Base-by-base conservation (phyloP, 2,888 invertebrate species). In the Sinodicranocentrus sp. region DNA sequence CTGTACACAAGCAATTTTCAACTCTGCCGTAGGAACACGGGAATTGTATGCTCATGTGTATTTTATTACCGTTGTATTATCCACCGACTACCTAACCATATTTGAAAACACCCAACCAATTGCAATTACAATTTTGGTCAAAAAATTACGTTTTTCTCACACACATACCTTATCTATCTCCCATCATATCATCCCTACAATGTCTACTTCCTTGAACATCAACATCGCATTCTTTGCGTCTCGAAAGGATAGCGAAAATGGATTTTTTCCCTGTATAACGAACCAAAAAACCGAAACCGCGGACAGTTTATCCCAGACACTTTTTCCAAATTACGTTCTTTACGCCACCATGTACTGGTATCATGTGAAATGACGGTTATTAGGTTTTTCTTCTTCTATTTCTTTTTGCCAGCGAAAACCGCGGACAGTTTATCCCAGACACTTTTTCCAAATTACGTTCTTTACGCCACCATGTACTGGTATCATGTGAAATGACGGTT, bases 81-180 rank as follows among this genome's bases (percentile, higher is more conserved):
- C n/a, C n/a, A n/a, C n/a, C n/a, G n/a, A n/a, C n/a, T 48, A 6
- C 15, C 13, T 48, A n/a, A 6, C 33, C 33, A 33, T 10, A 10
- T 33, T 33, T 10, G 48, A 48, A 39, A 48, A 44, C 44, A 59
- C 19, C 59, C 44, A 6, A 28, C 59, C 65, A 28, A 43, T 63
- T 75, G 63, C 65, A 68, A 59, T 68, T 68, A 68, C 67, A 77
- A 59, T 68, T 77, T 59, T 68, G 57, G 59, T 59, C 28, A 52
- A 33, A 68, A 67, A 57, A 77, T 57, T 67, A 59, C 59, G 57
- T 59, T n/a, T 15, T 76, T 76, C 54, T 39, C 77, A 77, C 68
- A 59, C 52, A 57, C 71, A 52, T 52, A 25, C 21, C 54, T 71
- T 71, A 26, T 54, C 15, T 44, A 39, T 19, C 15, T n/a, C n/a